Base-by-base conservation (phyloP, 1,140 invertebrate genomes). In the Hyphantria cunea region DNA sequence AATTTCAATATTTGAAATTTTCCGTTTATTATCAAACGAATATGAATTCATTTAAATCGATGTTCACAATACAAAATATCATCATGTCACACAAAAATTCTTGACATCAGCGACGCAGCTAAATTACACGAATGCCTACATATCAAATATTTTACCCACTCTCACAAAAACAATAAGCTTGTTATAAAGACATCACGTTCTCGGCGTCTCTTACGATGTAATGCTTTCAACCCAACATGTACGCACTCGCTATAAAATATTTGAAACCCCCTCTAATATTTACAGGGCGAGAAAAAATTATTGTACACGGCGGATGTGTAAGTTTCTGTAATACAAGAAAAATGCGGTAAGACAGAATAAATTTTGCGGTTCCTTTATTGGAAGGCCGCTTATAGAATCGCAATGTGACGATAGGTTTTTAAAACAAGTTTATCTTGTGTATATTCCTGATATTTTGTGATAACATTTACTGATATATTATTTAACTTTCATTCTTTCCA, bases 191-290 rank as follows among this genome's bases (percentile, higher is more conserved):
- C 42, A 58, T 66, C 64, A 66, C 64, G 56, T 66, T 55, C 15
- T 17, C 10, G 13, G 32, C 47, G 55, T 58, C 39, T 47, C 55
- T 52, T 66, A 69, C 59, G 66, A 52, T 12, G 59, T 62, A 59
- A 66, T 58, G 58, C 63, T 70, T 70, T 63, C 60, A 70, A 47
- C 58, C 12, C 33, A 53, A 56, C 64, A 58, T 70, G 63, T 49
- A 33, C 55, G 45, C 49, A 13, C 41, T 45, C 44, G 37, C 37
- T 25, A 62, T 66, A 61, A 52, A 61, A 65, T 64, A 61, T 62
- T 44, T 49, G 14, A 39, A 58, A 45, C 14, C 52, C 60, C 47
- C 53, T 53, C n/a, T 66, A 59, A 64, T 59, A 54, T 58, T 65
- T 59, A 47, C 37, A 39, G 14, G 44, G 39, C 9, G 47, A 49